Conservation (phyloP, 2,888 invertebrate genomes). For the Odontothrips loti region DNA sequence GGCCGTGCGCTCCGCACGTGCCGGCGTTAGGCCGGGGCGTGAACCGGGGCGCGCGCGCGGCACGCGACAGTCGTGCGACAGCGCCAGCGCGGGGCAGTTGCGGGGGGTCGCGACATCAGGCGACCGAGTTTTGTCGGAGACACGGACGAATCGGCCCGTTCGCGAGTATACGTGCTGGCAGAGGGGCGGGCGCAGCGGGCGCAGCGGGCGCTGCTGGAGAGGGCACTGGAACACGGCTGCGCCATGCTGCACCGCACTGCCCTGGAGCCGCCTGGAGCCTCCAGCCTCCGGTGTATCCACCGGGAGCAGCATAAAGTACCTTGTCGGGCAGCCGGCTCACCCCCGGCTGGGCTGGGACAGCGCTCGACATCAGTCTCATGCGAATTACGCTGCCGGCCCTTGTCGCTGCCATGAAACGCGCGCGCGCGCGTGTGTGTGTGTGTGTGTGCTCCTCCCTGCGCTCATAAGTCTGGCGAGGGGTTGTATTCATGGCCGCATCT, state of each 20-base stretch:
- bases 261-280: not conserved
- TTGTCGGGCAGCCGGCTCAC: not conserved
- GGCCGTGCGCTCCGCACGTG: too few species aligned
- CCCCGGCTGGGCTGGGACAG: not conserved
- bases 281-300: not conserved
- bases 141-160: not conserved
- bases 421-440: too few species aligned
- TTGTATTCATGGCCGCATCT: not conserved
- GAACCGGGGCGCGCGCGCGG: not conserved
- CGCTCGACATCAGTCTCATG: not conserved
- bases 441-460: not conserved
- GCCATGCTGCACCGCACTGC: not conserved
- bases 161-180: not conserved
- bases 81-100: not conserved
- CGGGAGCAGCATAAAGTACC: not conserved
- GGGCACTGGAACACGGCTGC: not conserved
- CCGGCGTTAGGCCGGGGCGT: not conserved
- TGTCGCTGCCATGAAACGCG: not conserved
- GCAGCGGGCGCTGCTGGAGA: not conserved
- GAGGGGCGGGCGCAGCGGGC: not conserved
- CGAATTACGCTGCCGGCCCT: not conserved
- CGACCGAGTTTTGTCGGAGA: not conserved
- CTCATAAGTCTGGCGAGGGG: not conserved
- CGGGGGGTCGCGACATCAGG: not conserved
- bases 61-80: not conserved